phyloP scores from a whole-genome alignment of 2,888 invertebrate species.

The Eueremaeus valkanovi region DNA sequence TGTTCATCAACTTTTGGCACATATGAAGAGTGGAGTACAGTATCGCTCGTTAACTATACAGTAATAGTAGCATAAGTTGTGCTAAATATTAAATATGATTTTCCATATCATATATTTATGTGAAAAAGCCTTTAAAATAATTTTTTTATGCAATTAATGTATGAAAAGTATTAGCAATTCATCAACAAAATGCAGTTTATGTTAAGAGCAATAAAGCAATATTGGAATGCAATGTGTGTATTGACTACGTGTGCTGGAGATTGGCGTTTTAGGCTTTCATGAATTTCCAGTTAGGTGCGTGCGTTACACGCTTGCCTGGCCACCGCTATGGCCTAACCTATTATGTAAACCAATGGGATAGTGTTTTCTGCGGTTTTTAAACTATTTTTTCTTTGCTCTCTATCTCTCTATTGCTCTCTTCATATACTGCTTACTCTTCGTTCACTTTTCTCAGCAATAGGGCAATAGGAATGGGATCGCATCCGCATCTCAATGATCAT shows the following conservation, averaged over 20 bases:
- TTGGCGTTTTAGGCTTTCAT: conserved; percentile 34
- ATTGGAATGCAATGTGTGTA: conserved; percentile 25
- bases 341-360: conserved; percentile 16
- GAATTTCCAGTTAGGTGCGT: conserved; percentile 34
- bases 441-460: not conserved
- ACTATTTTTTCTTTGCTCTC: not conserved
- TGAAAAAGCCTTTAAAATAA: not conserved
- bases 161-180: conserved; percentile 10
- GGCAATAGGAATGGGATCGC: not conserved
- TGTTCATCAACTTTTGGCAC: conserved; percentile 11
- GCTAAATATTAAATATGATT: not conserved
- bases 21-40: not conserved
- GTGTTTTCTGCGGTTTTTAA: conserved; percentile 15
- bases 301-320: not conserved
- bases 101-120: conserved; percentile 6
- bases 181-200: conserved; percentile 9
- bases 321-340: not conserved
- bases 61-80: not conserved
- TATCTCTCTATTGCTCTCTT: no score
- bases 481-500: conserved; percentile 10
- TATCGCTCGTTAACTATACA: not conserved
- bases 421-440: no score
- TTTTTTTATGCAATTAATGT: conserved; percentile 21
- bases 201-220: conserved; percentile 9
- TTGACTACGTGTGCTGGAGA: conserved; percentile 28